A percentile compares a stretch with the other conserved stretches of the same genome.
Conservation (phyloP, 1,140 invertebrate species). For the Diorhabda carinulata region DNA sequence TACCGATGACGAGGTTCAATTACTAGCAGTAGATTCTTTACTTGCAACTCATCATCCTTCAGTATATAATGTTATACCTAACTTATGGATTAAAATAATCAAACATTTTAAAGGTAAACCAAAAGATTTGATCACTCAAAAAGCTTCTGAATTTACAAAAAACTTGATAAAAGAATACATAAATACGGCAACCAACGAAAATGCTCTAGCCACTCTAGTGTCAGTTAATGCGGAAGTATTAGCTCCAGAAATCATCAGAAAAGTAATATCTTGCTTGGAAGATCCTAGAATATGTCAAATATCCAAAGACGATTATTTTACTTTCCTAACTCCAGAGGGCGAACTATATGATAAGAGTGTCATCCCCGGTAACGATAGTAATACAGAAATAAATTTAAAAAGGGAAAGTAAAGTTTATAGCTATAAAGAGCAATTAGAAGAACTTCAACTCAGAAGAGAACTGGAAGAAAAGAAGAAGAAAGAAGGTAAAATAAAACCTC, state of each 20-base stretch:
- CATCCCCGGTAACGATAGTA: conserved; percentile 72
- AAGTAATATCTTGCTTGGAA: conserved; percentile 57
- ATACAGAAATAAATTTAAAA: conserved; percentile 81
- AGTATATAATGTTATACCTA: conserved; percentile 51
- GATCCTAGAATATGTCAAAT: conserved; percentile 69
- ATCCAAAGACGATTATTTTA: conserved; percentile 83
- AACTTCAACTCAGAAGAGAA: conserved; percentile 86
- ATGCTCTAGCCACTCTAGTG: conserved; percentile 63
- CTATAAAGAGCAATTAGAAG: conserved; percentile 95
- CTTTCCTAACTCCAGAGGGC: conserved; percentile 82
- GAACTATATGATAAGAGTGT: conserved; percentile 89
- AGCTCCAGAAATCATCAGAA: conserved; percentile 52
- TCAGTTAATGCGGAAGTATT: conserved; percentile 62
- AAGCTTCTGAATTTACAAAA: conserved; percentile 55
- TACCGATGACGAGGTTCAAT: conserved; percentile 50
- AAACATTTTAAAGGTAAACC: conserved; percentile 56
- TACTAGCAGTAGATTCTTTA: conserved; percentile 59
- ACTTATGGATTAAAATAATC: conserved; percentile 61
- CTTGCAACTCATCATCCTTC: conserved; percentile 66
- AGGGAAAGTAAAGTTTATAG: conserved; percentile 96
- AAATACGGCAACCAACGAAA: conserved; percentile 56
- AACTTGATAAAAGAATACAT: conserved; percentile 59
- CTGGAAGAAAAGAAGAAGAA: conserved; percentile 77
- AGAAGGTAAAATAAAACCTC: conserved; percentile 75
- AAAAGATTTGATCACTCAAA: conserved; percentile 54